These are phyloP conservation scores for Lasiommata megera DNA, from an alignment of 2,888 invertebrate species.

Conservation along the genomic window DNA sequence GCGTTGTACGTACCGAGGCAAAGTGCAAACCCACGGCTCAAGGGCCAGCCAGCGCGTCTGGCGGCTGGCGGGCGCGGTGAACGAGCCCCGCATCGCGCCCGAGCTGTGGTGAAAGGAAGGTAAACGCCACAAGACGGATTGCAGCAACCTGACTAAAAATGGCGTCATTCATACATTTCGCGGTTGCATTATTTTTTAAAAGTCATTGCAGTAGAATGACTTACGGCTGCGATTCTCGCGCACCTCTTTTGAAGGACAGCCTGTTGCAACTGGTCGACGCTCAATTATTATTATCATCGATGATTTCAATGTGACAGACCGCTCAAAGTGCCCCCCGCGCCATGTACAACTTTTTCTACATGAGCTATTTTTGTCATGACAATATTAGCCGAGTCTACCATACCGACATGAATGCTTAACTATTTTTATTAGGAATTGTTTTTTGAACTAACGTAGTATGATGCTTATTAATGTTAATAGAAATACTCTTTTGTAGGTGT, in stretches of 20 bases:
- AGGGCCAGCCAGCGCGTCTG: slow-evolving; percentile 63
- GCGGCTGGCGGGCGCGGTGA: slow-evolving; percentile 37
- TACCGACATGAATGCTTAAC: slow-evolving; percentile 7
- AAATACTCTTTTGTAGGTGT: no score
- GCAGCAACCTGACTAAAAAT: slow-evolving; percentile 75
- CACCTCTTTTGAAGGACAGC: slow-evolving; percentile 43
- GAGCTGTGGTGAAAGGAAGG: slow-evolving; percentile 72
- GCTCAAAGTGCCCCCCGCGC: slow-evolving; percentile 5
- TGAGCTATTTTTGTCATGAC: slow-evolving; percentile 8
- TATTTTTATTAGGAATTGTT: slow-evolving; percentile 12
- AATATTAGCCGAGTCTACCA: neutral
- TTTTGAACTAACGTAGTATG: no score
- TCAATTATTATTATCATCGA: slow-evolving; percentile 16
- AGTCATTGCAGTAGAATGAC: slow-evolving; percentile 47
- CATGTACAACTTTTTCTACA: slow-evolving; percentile 11
- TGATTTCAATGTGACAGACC: slow-evolving; percentile 16
- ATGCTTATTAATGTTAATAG: no score
- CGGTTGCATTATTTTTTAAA: slow-evolving; percentile 60
- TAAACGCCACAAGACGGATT: slow-evolving; percentile 72
- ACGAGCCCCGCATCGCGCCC: slow-evolving; percentile 39
- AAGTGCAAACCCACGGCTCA: slow-evolving; percentile 37
- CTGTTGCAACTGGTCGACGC: slow-evolving; percentile 28
- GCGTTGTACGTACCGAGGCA: slow-evolving; percentile 34
- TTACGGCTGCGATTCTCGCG: slow-evolving; percentile 42
- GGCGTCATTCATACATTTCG: slow-evolving; percentile 75